phyloP scores from a whole-genome alignment of 2,113 vertebrate species.

The Clarias macrocephalus region DNA sequence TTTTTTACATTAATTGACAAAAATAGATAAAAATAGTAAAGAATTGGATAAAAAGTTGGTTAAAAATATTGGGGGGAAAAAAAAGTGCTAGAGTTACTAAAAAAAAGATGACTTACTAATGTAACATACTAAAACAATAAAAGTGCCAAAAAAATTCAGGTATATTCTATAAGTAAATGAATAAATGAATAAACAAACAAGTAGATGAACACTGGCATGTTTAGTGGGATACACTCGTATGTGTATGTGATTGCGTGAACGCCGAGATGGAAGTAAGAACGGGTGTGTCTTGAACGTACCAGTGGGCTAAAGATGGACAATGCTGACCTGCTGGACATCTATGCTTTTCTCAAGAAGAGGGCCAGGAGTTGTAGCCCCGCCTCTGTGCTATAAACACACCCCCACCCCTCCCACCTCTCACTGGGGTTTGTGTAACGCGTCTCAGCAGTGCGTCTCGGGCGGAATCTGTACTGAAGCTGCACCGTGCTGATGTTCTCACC shows the following conservation, averaged over 20 bases:
- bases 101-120: not conserved
- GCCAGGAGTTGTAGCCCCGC: not conserved
- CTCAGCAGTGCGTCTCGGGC: not conserved
- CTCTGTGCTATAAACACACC: not conserved
- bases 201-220: too few relatives aligned
- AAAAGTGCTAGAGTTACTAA: not conserved
- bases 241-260: not conserved
- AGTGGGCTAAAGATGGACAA: not conserved
- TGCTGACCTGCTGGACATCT: not conserved
- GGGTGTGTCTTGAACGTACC: not conserved
- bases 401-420: not conserved
- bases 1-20: too few relatives aligned
- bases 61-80: not conserved
- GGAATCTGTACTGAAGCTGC: not conserved
- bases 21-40: not conserved
- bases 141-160: not conserved
- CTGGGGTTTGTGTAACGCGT: too few relatives aligned
- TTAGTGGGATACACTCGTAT: too few relatives aligned
- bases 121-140: not conserved
- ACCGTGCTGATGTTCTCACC: slow-evolving; percentile 9
- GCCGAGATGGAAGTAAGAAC: not conserved
- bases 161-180: not conserved
- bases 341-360: not conserved
- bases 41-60: not conserved
- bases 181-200: not conserved